Percentiles rank a stretch among this genome's conserved stretches.
phyloP scores from a whole-genome alignment of 1,140 invertebrate genomes.

The Elysia chlorotica region DNA sequence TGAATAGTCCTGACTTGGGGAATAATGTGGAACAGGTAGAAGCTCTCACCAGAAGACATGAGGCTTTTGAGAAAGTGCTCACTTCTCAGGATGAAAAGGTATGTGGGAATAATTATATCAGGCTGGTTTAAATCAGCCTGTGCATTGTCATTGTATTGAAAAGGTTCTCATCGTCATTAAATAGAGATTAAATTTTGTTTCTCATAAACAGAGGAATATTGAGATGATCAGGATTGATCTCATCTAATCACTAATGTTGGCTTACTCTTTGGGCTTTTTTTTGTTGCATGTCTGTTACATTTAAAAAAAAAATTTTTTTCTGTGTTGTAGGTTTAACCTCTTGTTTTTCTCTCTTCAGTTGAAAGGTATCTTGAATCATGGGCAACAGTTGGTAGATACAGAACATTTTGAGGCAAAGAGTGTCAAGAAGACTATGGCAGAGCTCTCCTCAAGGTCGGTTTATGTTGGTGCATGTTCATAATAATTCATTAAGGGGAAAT shows the following conservation, averaged over 20 bases:
- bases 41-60: conserved; percentile 97
- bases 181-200: too few relatives aligned
- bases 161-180: too few relatives aligned
- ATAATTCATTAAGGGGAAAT: too few relatives aligned
- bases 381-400: conserved; percentile 49
- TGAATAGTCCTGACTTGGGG: conserved; percentile 92
- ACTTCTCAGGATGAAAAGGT: conserved; percentile 95
- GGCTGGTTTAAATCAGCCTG: too few relatives aligned
- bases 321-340: neutral
- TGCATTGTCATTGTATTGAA: too few relatives aligned
- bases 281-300: too few relatives aligned
- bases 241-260: too few relatives aligned
- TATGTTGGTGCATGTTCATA: neutral
- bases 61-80: conserved; percentile 98
- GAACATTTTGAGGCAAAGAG: conserved; percentile 60
- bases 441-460: conserved; percentile 43
- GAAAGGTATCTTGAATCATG: conserved; percentile 69
- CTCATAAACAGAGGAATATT: too few relatives aligned
- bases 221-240: too few relatives aligned
- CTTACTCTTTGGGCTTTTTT: too few relatives aligned
- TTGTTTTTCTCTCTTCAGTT: conserved; percentile 63
- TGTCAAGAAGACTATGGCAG: conserved; percentile 45
- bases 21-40: conserved; percentile 98
- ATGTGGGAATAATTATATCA: too few relatives aligned
- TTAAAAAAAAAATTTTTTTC: neutral